A percentile compares a stretch with the other conserved stretches of the same genome.
These are phyloP conservation scores for Larimichthys polyactis DNA, from an alignment of 2,113 vertebrate species.

Conservation along the genomic window DNA sequence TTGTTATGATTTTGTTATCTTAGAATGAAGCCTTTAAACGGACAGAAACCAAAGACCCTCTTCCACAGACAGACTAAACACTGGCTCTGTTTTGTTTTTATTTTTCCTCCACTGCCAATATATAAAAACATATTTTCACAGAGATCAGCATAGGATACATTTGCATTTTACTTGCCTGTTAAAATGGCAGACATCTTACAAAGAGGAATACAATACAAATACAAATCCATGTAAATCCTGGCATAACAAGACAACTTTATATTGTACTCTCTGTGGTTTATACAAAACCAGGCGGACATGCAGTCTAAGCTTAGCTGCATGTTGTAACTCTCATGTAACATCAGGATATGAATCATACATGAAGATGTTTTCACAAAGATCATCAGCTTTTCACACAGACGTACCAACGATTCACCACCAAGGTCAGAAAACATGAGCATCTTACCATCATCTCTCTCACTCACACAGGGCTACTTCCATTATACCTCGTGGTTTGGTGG, in stretches of 20 bases:
- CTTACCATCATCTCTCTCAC: not conserved
- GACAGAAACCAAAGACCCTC: no score
- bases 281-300: not conserved
- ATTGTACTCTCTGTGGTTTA: not conserved
- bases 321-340: not conserved
- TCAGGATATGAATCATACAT: not conserved
- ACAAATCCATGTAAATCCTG: not conserved
- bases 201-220: not conserved
- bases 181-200: not conserved
- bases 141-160: not conserved
- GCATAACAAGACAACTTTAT: not conserved
- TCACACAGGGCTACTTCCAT: not conserved
- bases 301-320: not conserved
- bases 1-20: no score
- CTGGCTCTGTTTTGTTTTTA: not conserved
- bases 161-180: not conserved
- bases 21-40: no score
- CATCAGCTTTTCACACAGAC: slow-evolving; percentile 1
- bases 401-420: not conserved
- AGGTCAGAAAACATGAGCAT: slow-evolving; percentile 10
- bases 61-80: no score
- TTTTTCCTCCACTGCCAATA: not conserved
- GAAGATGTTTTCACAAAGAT: not conserved
- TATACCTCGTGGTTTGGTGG: slow-evolving; percentile 28
- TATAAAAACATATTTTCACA: not conserved